Conservation (phyloP, 2,888 invertebrate genomes). For the Periphyllus acericola region DNA sequence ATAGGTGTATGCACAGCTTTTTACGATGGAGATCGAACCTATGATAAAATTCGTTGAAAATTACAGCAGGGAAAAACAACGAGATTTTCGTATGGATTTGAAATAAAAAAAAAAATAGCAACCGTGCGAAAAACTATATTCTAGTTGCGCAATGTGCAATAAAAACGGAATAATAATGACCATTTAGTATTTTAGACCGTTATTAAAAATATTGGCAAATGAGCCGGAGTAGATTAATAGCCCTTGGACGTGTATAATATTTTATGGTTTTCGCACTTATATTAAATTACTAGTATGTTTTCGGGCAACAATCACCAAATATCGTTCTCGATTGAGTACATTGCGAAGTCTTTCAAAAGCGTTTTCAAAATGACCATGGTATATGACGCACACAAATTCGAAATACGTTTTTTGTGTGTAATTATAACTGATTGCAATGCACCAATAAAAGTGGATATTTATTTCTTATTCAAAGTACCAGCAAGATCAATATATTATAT, state of each 20-base stretch:
- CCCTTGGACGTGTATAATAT: background rate
- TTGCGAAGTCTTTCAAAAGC: background rate
- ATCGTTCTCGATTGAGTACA: no score
- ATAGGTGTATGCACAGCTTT: no score
- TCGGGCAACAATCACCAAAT: no score
- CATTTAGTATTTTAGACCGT: no score
- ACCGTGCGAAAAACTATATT: no score
- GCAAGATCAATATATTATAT: background rate
- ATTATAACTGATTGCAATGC: background rate
- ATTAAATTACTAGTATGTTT: background rate
- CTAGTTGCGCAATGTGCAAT: background rate
- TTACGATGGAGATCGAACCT: no score
- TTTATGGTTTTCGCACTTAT: background rate
- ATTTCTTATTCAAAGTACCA: background rate
- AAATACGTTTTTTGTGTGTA: background rate
- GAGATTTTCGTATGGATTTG: no score
- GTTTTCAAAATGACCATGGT: background rate
- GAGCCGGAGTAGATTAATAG: background rate
- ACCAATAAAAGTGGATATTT: background rate
- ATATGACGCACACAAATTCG: background rate
- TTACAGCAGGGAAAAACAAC: no score
- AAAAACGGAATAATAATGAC: background rate
- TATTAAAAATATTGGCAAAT: background rate
- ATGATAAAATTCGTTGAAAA: no score
- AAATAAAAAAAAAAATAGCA: no score